Conservation (phyloP, 2,888 invertebrate species). For the Ethmia dodecea region DNA sequence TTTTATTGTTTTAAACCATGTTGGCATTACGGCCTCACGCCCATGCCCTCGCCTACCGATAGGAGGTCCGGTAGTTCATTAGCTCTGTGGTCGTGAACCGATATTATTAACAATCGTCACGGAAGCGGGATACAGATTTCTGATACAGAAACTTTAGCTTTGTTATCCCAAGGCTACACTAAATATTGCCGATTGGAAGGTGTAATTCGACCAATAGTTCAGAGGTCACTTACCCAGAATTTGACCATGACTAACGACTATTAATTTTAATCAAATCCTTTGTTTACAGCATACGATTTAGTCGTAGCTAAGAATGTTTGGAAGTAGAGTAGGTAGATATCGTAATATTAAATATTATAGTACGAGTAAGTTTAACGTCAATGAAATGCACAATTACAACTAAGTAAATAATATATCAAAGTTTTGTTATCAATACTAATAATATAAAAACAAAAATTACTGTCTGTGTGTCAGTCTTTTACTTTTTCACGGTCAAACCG, state of each 20-base stretch:
- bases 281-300: conserved; percentile 27
- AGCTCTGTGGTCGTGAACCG: conserved; percentile 31
- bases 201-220: conserved; percentile 38
- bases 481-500: too few species aligned
- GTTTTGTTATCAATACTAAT: too few species aligned
- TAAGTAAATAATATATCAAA: too few species aligned
- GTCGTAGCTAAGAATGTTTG: too few species aligned
- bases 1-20: conserved; percentile 21
- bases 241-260: conserved; percentile 33
- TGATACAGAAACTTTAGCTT: conserved; percentile 26
- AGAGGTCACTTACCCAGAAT: conserved; percentile 53
- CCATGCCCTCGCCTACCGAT: conserved; percentile 9
- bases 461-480: too few species aligned
- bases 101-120: conserved; percentile 36
- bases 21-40: conserved; percentile 3
- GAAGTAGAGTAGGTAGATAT: too few species aligned
- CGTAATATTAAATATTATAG: too few species aligned
- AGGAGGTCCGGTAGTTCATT: conserved; percentile 21
- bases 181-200: conserved; percentile 41
- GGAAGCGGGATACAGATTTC: conserved; percentile 44
- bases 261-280: conserved; percentile 39
- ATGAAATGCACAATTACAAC: too few species aligned
- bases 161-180: conserved; percentile 37
- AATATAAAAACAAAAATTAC: too few species aligned
- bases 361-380: too few species aligned